A percentile compares a stretch with the other conserved stretches of the same genome.
Conservation (phyloP, 2,797 vertebrate species). For the Muscicapa comitata region DNA sequence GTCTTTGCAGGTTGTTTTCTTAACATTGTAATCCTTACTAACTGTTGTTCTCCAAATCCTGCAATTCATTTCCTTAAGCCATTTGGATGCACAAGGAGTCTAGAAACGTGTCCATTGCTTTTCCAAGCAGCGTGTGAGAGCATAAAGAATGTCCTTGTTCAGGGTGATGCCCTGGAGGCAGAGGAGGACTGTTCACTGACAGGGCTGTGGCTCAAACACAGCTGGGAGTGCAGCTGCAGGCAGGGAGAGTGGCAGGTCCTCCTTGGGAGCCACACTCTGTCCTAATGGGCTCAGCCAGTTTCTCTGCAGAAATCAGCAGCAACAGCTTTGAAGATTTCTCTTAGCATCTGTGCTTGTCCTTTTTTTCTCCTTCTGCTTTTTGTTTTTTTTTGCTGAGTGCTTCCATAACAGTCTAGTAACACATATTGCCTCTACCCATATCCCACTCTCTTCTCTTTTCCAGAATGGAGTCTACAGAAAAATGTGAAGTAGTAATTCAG, state of each 20-base stretch:
- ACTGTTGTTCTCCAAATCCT: neutral
- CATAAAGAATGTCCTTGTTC: constrained; percentile 9
- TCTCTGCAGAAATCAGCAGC: neutral
- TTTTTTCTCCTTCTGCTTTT: neutral
- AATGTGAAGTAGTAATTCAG: constrained; percentile 98
- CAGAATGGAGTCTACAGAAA: constrained; percentile 98
- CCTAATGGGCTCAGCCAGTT: neutral
- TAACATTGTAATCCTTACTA: neutral
- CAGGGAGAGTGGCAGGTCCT: neutral
- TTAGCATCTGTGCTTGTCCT: neutral
- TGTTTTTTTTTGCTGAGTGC: neutral
- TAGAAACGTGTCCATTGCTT: neutral
- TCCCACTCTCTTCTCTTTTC: constrained; percentile 47
- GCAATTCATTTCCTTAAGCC: neutral
- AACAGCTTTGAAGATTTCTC: constrained; percentile 27
- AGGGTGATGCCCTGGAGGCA: neutral
- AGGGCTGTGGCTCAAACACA: neutral
- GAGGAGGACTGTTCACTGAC: neutral
- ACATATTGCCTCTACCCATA: neutral
- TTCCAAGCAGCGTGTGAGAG: neutral
- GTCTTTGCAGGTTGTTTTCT: neutral
- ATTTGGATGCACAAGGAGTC: neutral
- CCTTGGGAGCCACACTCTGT: neutral
- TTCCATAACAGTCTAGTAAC: neutral
- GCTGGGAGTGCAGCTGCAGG: neutral